Conservation (phyloP, 2,113 vertebrate genomes). For the Ahaetulla prasina region DNA sequence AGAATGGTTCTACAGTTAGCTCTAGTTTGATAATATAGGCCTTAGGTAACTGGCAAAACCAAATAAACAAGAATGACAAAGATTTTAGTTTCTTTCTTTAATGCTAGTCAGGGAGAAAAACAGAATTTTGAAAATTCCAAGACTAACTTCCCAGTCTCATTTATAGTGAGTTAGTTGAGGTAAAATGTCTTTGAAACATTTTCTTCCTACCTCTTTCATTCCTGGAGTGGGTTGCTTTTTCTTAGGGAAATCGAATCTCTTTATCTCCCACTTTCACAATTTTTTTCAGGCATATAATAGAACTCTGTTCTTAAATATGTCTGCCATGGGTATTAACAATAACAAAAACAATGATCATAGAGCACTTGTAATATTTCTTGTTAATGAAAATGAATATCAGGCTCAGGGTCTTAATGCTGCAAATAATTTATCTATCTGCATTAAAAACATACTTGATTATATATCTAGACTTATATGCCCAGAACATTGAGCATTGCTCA, state of each 20-base stretch:
- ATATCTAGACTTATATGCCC: not conserved
- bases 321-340: not conserved
- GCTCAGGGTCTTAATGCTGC: not conserved
- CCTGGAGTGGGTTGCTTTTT: not conserved
- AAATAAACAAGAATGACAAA: not conserved
- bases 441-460: not conserved
- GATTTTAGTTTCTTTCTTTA: not conserved
- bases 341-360: not conserved
- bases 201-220: not conserved
- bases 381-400: not conserved
- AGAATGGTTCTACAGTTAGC: not conserved
- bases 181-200: not conserved
- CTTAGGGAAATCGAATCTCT: not conserved
- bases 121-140: not conserved
- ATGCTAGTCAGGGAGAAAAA: not conserved
- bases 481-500: not conserved
- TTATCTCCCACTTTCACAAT: not conserved
- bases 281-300: not conserved
- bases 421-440: not conserved
- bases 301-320: not conserved
- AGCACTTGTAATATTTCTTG: not conserved
- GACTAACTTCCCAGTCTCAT: not conserved
- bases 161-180: not conserved
- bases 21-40: not conserved
- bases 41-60: not conserved